Evolutionary conservation across 2,888 invertebrate genomes (phyloP).

Genomic region (Mesorhabditis sp.): DNA sequence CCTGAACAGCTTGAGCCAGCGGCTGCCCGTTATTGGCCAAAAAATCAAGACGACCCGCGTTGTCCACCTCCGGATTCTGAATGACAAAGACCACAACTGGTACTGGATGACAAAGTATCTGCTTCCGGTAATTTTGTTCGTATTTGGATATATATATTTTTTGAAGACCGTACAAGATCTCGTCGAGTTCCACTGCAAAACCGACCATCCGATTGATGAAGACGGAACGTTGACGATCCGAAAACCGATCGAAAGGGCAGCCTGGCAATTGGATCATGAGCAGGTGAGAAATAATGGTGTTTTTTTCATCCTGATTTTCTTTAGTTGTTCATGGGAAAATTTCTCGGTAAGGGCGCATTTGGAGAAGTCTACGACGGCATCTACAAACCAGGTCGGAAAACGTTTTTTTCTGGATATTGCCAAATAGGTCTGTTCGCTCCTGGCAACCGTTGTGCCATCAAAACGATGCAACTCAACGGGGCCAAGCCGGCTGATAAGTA

Average conservation of each 20-base stretch:
- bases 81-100: not conserved
- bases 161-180: not conserved
- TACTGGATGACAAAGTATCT: not conserved
- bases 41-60: not conserved
- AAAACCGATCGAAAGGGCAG: slow-evolving; percentile 25
- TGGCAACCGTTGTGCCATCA: not conserved
- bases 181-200: not conserved
- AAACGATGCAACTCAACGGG: not conserved
- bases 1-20: not conserved
- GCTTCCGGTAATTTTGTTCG: not conserved
- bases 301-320: not conserved
- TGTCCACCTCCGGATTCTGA: not conserved
- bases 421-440: not conserved
- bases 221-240: slow-evolving; percentile 12
- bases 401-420: not conserved
- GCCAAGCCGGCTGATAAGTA: not conserved
- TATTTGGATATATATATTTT: not conserved
- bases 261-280: slow-evolving; percentile 45
- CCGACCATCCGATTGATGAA: slow-evolving; percentile 4
- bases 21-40: not conserved
- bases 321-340: slow-evolving; percentile 27
- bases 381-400: not conserved
- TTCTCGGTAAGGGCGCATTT: slow-evolving; percentile 41
- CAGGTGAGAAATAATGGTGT: slow-evolving; percentile 17
- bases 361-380: slow-evolving; percentile 37